A percentile compares a stretch with the other conserved stretches of the same genome.
Conservation (phyloP, 2,888 invertebrate species). For the Drosophila fungiperda region DNA sequence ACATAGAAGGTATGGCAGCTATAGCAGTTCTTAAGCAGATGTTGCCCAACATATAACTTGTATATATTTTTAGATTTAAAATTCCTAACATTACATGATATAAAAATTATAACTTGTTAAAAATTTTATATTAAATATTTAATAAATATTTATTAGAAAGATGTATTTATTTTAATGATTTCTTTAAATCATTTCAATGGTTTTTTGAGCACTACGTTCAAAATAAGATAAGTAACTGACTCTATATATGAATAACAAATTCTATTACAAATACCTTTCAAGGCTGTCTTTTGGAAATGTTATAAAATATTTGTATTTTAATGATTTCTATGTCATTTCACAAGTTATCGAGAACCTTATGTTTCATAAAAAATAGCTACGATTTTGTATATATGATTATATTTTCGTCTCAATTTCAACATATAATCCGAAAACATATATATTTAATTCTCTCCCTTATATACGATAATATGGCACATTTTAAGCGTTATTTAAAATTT, state of each 20-base stretch:
- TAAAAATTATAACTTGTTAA: too few relatives aligned
- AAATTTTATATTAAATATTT: too few relatives aligned
- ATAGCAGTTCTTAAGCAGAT: conserved; percentile 51
- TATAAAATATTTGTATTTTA: neutral
- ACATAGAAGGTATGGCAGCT: conserved; percentile 9
- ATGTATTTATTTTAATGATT: neutral
- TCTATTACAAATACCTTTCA: neutral
- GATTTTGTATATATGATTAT: neutral
- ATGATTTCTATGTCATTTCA: neutral
- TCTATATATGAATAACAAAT: neutral
- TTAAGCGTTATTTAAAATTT: neutral
- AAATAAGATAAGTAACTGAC: neutral
- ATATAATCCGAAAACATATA: neutral
- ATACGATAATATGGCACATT: neutral
- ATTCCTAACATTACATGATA: neutral
- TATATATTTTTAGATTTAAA: conserved; percentile 10
- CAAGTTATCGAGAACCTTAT: neutral
- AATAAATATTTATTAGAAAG: neutral
- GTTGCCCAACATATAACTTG: conserved; percentile 48
- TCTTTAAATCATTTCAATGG: neutral
- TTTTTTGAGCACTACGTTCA: neutral
- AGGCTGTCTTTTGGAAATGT: neutral
- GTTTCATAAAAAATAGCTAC: neutral
- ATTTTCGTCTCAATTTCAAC: neutral
- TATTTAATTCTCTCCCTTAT: neutral